phyloP scores from a whole-genome alignment of 2,888 invertebrate genomes.

The Drosophila prolongata region DNA sequence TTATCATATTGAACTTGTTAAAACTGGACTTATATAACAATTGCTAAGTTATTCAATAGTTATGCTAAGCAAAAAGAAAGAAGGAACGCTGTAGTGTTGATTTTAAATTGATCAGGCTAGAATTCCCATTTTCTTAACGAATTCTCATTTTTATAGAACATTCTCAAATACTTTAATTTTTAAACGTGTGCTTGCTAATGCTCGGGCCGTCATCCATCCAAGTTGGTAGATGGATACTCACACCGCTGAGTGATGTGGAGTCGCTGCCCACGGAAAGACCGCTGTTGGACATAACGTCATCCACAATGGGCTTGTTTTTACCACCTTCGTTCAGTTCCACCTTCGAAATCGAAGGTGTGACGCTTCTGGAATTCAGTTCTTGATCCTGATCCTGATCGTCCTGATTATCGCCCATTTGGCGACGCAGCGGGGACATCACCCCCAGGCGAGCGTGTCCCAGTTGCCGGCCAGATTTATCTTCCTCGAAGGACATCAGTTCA shows the following conservation, averaged over 20 bases:
- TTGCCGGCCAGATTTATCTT: slow-evolving; percentile 71
- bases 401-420: not conserved
- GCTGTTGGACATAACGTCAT: slow-evolving; percentile 18
- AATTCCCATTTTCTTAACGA: not conserved
- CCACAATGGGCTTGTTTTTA: not conserved
- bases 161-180: not conserved
- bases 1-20: too few relatives aligned
- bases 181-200: not conserved
- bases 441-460: slow-evolving; percentile 75
- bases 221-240: slow-evolving; percentile 15
- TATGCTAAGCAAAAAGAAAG: too few relatives aligned
- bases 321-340: not conserved
- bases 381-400: not conserved
- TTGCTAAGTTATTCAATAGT: too few relatives aligned
- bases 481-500: slow-evolving; percentile 90
- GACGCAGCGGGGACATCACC: slow-evolving; percentile 42
- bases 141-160: not conserved
- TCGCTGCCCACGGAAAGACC: slow-evolving; percentile 13
- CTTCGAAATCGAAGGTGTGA: not conserved
- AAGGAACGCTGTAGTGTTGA: too few relatives aligned
- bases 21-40: too few relatives aligned
- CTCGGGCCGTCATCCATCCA: slow-evolving; percentile 1
- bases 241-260: slow-evolving; percentile 9
- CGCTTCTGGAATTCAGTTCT: not conserved
- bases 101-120: too few relatives aligned